phyloP scores from a whole-genome alignment of 1,140 invertebrate genomes.

The Drosophila pectinifera region DNA sequence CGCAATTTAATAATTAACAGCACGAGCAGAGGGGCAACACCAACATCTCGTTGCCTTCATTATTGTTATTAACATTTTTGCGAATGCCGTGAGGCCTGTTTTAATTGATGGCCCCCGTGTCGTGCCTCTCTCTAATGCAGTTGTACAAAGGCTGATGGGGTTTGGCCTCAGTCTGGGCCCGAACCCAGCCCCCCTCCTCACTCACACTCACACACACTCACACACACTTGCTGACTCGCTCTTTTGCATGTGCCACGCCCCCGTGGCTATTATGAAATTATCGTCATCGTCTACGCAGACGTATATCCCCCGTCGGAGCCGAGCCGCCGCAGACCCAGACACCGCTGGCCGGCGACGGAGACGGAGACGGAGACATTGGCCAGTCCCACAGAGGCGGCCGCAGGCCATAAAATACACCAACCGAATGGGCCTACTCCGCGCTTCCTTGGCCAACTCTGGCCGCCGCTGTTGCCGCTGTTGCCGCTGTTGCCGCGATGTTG shows the following conservation, averaged over 20 bases:
- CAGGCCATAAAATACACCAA: constrained; percentile 76
- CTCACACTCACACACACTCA: too few species aligned
- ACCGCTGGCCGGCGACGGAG: too few species aligned
- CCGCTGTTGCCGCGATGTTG: constrained; percentile 34
- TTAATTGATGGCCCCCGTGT: constrained; percentile 74
- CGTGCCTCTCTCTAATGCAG: constrained; percentile 48
- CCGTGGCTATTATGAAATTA: constrained; percentile 78
- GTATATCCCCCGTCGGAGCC: not conserved
- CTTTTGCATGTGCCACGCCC: constrained; percentile 80
- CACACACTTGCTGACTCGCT: constrained; percentile 53
- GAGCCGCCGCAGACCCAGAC: constrained; percentile 27
- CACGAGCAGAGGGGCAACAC: constrained; percentile 59
- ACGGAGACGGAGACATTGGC: constrained; percentile 66
- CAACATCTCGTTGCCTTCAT: constrained; percentile 61
- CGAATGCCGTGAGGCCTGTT: constrained; percentile 71
- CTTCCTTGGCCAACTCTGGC: constrained; percentile 19
- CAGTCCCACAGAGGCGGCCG: constrained; percentile 40
- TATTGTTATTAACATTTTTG: constrained; percentile 83
- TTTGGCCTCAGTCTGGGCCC: constrained; percentile 22
- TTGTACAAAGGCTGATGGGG: constrained; percentile 59
- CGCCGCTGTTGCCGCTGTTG: too few species aligned
- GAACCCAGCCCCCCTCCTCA: not conserved
- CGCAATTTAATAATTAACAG: constrained; percentile 83
- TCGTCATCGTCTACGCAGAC: constrained; percentile 58
- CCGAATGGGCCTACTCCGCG: constrained; percentile 63